Percentiles rank a stretch among this genome's conserved stretches.
phyloP scores from a whole-genome alignment of 2,888 invertebrate genomes.

The Eilema caniola region DNA sequence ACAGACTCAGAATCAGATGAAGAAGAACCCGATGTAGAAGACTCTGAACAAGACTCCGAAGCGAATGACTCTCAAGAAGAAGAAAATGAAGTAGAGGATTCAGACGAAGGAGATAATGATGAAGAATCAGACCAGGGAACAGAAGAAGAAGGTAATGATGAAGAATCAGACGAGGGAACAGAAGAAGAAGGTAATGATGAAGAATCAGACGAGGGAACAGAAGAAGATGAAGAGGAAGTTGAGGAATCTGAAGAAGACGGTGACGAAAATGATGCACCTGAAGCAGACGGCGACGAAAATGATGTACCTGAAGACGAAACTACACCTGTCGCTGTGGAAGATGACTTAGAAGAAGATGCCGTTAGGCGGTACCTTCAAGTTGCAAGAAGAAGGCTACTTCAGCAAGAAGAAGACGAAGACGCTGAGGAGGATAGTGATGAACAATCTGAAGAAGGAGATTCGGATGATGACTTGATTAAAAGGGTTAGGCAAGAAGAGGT shows the following conservation, averaged over 20 bases:
- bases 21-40: constrained; percentile 14
- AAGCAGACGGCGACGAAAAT: neutral
- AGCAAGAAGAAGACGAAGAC: constrained; percentile 38
- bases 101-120: constrained; percentile 53
- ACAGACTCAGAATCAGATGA: constrained; percentile 65
- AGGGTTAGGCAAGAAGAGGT: constrained; percentile 21
- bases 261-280: neutral
- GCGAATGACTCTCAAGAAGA: constrained; percentile 62
- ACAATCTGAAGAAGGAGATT: constrained; percentile 30
- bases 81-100: constrained; percentile 14
- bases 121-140: no score
- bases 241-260: no score
- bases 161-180: no score
- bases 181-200: constrained; percentile 42
- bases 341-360: constrained; percentile 56
- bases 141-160: constrained; percentile 54
- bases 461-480: constrained; percentile 28
- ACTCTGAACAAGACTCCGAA: constrained; percentile 49
- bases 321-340: constrained; percentile 40
- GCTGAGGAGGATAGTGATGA: constrained; percentile 25
- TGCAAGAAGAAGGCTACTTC: constrained; percentile 48
- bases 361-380: constrained; percentile 46
- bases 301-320: constrained; percentile 58
- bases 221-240: constrained; percentile 52
- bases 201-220: neutral